Base-by-base conservation (phyloP, 2,113 vertebrate species). In the Suricata suricatta region DNA sequence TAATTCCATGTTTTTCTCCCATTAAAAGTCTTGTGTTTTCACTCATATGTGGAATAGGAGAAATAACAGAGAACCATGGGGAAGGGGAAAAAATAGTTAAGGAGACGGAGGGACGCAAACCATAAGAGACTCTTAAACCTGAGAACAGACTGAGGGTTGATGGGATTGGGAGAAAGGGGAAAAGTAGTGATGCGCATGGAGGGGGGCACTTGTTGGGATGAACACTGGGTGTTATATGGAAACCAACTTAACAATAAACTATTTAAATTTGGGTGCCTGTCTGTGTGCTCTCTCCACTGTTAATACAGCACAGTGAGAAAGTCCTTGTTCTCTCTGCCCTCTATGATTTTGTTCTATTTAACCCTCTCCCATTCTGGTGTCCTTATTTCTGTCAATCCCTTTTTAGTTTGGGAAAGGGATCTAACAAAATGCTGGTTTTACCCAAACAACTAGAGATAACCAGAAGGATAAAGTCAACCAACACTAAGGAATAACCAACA, bases 381-480 rank as follows among this genome's bases (percentile, higher is more conserved):
- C 77, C 60, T 91, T 91, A 88, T 52, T 44, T 95, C 57, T 44
- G 25, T 85, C 17, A 15, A 72, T 57, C 15, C 27, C 66, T 57
- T 92, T 92, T 98, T 77, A 54, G 38, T 85, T 81, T 66, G 35
- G 38, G 29, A 85, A 31, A 31, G 60, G 57, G 13, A 93, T 92
- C 29, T 76, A 90, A 90, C 52, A 82, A 54, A 33, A 93, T 7
- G 25, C 8, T 92, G 29, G 41, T 86, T 95, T 96, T 86, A 87
- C 47, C n/a, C 64, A 81, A 80, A 92, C 35, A 82, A 81, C 69
- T 88, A 79, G 35, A 91, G 82, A 86, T 66, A 90, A 94, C 19
- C 21, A 35, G 13, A 82, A 23, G 29, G 50, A 92, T 27, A 94
- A 93, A 90, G 35, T 77, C 74, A 97, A 95, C 54, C 94, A 77